Percentiles rank a stretch among this genome's conserved stretches.
Evolutionary conservation across 1,140 invertebrate genomes (phyloP).

Genomic region (Thaumatotibia leucotreta): DNA sequence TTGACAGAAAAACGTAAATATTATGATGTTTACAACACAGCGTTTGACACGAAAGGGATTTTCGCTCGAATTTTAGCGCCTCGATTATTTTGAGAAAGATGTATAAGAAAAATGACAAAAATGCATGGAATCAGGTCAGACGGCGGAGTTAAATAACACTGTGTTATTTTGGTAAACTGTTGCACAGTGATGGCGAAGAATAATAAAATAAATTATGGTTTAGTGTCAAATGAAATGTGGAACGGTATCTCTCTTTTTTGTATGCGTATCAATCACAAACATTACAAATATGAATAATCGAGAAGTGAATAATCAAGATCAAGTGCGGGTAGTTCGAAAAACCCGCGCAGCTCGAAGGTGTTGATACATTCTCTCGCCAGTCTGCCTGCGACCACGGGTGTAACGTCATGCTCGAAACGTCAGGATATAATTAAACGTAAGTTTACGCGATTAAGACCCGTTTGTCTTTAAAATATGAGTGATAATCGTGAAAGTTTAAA

Average conservation of each 20-base stretch:
- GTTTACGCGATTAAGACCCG: too few species aligned
- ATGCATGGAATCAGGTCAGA: background rate
- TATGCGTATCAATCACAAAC: too few species aligned
- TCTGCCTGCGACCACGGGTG: too few species aligned
- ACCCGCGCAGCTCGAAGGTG: too few species aligned
- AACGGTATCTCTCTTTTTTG: background rate
- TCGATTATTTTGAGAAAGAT: background rate
- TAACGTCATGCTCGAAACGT: too few species aligned
- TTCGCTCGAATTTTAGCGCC: background rate
- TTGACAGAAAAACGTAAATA: background rate
- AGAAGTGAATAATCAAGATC: too few species aligned
- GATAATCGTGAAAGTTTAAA: too few species aligned
- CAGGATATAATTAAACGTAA: too few species aligned
- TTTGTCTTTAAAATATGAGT: too few species aligned
- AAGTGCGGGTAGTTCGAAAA: too few species aligned
- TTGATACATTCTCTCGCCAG: too few species aligned
- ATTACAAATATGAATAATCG: too few species aligned
- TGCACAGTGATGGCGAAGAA: background rate
- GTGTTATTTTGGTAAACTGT: constrained; percentile 1
- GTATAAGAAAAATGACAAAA: background rate
- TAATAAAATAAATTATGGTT: background rate
- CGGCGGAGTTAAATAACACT: background rate
- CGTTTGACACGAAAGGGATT: background rate
- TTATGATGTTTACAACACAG: background rate
- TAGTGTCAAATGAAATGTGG: background rate